Conservation (phyloP, 23 tunicate genomes). For the Ascidia mentula region DNA sequence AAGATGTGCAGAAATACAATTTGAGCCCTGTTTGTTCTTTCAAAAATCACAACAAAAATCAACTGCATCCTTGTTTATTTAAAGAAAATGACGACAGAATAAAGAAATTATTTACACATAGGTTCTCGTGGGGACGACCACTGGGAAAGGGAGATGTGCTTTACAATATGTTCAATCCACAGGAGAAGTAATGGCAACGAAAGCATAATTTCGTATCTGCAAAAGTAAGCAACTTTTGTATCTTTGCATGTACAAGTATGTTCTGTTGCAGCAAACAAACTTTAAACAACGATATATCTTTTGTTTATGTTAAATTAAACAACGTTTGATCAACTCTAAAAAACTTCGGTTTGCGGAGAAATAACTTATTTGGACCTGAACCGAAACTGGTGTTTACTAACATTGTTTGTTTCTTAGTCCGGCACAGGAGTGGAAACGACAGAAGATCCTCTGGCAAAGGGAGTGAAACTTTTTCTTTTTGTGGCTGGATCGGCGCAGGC, state of each 20-base stretch:
- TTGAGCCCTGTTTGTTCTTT: too few species aligned
- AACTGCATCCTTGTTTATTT: too few species aligned
- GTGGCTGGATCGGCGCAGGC: not conserved
- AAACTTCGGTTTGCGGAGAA: not conserved
- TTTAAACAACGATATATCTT: too few species aligned
- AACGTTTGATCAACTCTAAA: not conserved
- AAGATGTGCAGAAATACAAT: too few species aligned
- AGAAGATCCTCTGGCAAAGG: not conserved
- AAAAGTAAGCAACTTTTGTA: not conserved
- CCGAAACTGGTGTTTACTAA: not conserved
- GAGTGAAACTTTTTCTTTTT: not conserved
- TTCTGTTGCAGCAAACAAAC: too few species aligned
- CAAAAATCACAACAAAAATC: too few species aligned
- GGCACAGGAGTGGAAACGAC: not conserved
- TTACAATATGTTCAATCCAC: not conserved
- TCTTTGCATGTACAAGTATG: too few species aligned
- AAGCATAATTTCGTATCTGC: not conserved
- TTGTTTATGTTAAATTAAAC: not conserved
- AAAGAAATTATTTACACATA: too few species aligned
- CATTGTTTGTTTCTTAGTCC: not conserved
- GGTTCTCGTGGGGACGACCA: too few species aligned
- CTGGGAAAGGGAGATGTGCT: too few species aligned
- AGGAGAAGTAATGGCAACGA: not conserved
- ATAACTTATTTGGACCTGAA: not conserved
- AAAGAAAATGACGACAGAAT: too few species aligned